Evolutionary conservation across 2,113 vertebrate species (phyloP), one percentile per base, ranked within the genome.

Genomic region (Trinectes maculatus): DNA sequence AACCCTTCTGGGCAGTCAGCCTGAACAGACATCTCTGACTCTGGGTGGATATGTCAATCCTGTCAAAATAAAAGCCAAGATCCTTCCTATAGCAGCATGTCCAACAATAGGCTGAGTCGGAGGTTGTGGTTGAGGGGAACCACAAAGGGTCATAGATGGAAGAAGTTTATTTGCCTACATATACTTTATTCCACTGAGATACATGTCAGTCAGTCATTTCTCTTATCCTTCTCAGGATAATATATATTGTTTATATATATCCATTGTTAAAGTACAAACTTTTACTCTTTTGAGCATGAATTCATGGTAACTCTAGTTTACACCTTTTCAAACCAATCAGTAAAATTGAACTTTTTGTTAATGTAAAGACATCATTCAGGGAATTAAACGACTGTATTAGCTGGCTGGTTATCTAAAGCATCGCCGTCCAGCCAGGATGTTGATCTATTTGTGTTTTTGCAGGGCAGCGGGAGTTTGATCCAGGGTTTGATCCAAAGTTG

Each of bases 371-470:
- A 58, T 58, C 39, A 77, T 71, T 86, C 16, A 60, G 12, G 31
- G 51, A 60, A 64, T 54, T 47, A 40, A 65, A 8, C 43, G 67
- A n/a, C n/a, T 74, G 65, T 60, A 22, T 74, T 40, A 48, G 42
- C 76, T 72, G 58, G 40, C 51, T 18, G n/a, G 15, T 65, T 59
- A 81, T 70, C 55, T 52, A 63, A 55, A 54, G 37, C 42, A 54
- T 64, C 48, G 22, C 31, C 5, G 1, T 83, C 34, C 19, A 49
- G 52, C 21, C 58, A 33, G 33, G 39, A 21, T 61, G 77, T 77
- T 63, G 63, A 62, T 70, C 42, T 25, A 26, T 31, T 74, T 70
- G 42, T 71, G 78, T 74, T 79, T 72, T 84, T 64, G n/a, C n/a
- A 68, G 54, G 54, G 71, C 64, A 40, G 65, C 1, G 2, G 18